Conservation (phyloP, 1,140 invertebrate genomes). For the Drosophila kurseongensis region DNA sequence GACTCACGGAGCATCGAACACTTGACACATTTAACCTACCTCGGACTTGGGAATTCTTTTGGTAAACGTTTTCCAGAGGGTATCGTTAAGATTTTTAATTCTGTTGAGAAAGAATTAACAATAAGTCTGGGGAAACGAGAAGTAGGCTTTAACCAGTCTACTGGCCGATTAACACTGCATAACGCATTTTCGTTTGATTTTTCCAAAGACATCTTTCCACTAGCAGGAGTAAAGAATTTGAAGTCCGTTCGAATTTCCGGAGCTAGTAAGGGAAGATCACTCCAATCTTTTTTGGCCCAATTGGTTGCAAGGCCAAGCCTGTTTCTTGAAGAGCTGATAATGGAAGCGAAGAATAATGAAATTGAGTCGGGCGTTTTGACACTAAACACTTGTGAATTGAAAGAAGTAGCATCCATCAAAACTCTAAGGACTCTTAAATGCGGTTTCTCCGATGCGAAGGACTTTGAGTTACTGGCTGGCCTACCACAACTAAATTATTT, state of each 20-base stretch:
- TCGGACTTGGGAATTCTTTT: neutral
- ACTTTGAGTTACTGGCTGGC: neutral
- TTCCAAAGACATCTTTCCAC: conserved; percentile 2
- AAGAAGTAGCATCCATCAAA: neutral
- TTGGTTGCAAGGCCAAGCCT: neutral
- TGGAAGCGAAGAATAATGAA: neutral
- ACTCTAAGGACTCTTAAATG: conserved; percentile 1
- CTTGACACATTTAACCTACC: neutral
- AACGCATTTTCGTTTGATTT: neutral
- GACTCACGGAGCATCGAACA: neutral
- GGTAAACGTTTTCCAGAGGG: neutral
- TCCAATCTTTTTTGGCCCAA: conserved; percentile 3
- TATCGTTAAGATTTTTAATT: neutral
- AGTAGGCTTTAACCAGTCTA: neutral
- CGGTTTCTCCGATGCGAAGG: neutral
- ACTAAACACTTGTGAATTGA: neutral
- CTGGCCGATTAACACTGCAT: neutral
- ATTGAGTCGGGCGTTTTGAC: neutral
- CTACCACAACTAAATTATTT: conserved; percentile 3
- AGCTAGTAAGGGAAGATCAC: neutral
- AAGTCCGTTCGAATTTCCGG: conserved; percentile 5
- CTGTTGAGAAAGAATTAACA: neutral
- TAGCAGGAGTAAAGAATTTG: conserved; percentile 2
- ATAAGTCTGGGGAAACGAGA: neutral
- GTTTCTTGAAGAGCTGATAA: conserved; percentile 1